These are phyloP conservation scores for Digitonthophagus gazella DNA, from an alignment of 2,888 invertebrate species.

Conservation along the genomic window DNA sequence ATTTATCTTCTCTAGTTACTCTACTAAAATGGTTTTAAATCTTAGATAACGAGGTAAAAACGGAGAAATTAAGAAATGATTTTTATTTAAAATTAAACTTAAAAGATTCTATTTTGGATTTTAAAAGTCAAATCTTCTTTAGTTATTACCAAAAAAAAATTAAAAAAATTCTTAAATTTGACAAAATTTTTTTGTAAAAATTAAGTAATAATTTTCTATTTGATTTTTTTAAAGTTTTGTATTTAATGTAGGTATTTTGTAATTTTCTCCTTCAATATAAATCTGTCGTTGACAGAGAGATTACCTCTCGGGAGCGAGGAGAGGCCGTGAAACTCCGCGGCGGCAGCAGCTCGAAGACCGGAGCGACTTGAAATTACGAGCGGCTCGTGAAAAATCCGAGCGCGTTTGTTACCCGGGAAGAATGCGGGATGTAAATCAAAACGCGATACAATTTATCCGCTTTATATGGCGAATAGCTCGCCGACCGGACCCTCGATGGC, in stretches of 20 bases:
- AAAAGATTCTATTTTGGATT: no score
- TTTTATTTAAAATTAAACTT: no score
- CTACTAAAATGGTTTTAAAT: no score
- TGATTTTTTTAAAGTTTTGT: no score
- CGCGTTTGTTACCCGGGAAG: constrained; percentile 49
- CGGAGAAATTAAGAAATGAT: no score
- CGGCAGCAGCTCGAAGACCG: constrained; percentile 22
- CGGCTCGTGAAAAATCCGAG: constrained; percentile 49
- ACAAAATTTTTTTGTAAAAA: no score
- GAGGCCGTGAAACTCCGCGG: not conserved
- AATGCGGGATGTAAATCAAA: constrained; percentile 53
- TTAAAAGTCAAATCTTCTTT: no score
- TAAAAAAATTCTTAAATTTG: no score
- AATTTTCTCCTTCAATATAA: not conserved
- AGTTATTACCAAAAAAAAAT: no score
- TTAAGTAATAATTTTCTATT: not conserved
- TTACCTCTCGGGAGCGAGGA: not conserved
- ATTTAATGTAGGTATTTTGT: not conserved
- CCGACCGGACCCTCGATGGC: constrained; percentile 43
- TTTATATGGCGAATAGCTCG: constrained; percentile 46
- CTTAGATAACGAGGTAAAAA: not conserved
- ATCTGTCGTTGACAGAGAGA: not conserved
- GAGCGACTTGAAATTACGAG: constrained; percentile 39
- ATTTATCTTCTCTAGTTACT: no score
- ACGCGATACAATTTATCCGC: constrained; percentile 51